phyloP scores from a whole-genome alignment of 1,140 invertebrate species.

The Drosophila punjabiensis region DNA sequence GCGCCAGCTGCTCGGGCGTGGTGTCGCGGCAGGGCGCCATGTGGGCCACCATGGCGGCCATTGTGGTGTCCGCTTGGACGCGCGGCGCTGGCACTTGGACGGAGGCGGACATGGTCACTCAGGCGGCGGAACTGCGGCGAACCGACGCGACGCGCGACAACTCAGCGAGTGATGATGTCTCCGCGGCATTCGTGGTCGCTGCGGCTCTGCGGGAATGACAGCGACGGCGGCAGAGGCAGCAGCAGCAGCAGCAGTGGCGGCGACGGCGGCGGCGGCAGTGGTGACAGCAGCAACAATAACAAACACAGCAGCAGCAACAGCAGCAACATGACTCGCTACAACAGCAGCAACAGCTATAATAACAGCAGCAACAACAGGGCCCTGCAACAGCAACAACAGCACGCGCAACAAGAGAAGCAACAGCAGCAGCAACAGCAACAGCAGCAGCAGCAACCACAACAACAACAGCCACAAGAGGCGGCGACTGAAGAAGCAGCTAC shows the following conservation, averaged over 20 bases:
- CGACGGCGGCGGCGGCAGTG: background rate
- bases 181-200: conserved; percentile 18
- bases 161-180: conserved; percentile 66
- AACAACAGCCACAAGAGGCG: conserved; percentile 19
- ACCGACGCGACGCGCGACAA: conserved; percentile 63
- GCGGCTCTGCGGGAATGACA: conserved; percentile 36
- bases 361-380: conserved; percentile 1
- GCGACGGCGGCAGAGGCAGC: conserved; percentile 35
- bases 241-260: background rate
- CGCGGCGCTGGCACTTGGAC: conserved; percentile 1
- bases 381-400: background rate
- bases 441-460: background rate
- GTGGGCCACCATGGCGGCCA: conserved; percentile 63
- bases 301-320: conserved; percentile 9
- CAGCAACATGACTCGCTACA: conserved; percentile 9
- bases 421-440: conserved; percentile 8
- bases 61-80: conserved; percentile 48
- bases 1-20: conserved; percentile 77
- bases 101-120: conserved; percentile 14
- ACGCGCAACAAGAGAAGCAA: background rate
- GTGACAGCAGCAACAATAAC: background rate
- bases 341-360: background rate
- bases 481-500: conserved; percentile 13
- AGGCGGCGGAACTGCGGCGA: conserved; percentile 32
- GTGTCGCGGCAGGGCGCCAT: conserved; percentile 71